Percentiles rank a stretch among this genome's conserved stretches.
These are phyloP conservation scores for Oncorhynchus masou DNA, from an alignment of 2,113 vertebrate genomes.

Conservation along the genomic window DNA sequence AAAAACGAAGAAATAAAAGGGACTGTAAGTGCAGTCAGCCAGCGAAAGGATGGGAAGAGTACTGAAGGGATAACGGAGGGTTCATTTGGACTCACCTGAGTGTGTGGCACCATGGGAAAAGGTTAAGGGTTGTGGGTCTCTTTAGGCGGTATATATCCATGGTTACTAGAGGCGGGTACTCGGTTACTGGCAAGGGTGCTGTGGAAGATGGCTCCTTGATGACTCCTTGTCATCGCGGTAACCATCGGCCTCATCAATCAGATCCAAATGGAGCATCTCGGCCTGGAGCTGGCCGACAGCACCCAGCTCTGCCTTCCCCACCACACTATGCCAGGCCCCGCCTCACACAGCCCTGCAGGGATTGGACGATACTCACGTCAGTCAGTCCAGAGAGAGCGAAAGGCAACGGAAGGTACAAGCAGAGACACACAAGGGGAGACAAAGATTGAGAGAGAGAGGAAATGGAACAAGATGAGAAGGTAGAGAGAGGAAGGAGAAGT, in stretches of 20 bases:
- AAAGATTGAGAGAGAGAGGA: too few relatives aligned
- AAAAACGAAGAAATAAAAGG: not conserved
- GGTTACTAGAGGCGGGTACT: slow-evolving; percentile 73
- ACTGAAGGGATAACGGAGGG: not conserved
- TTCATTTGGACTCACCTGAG: slow-evolving; percentile 78
- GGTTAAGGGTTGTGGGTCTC: slow-evolving; percentile 94
- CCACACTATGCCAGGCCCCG: slow-evolving; percentile 75
- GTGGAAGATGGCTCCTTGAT: slow-evolving; percentile 56
- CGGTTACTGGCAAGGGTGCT: slow-evolving; percentile 53
- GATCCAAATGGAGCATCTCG: slow-evolving; percentile 93
- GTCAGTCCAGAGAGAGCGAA: slow-evolving; percentile 46
- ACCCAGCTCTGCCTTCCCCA: slow-evolving; percentile 76
- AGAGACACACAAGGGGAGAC: not conserved
- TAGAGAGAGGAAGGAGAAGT: slow-evolving; percentile 1
- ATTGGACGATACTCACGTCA: slow-evolving; percentile 45
- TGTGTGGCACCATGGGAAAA: slow-evolving; percentile 93
- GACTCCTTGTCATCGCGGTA: slow-evolving; percentile 73
- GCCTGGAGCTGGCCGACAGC: slow-evolving; percentile 86
- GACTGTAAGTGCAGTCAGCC: not conserved
- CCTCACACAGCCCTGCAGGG: slow-evolving; percentile 81
- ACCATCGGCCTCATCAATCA: slow-evolving; percentile 85
- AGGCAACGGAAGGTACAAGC: not conserved
- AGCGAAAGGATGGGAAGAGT: too few relatives aligned
- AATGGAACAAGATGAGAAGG: not conserved
- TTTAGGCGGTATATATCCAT: slow-evolving; percentile 93